Base-by-base conservation (phyloP, 2,113 vertebrate species). In the Chaetops frenatus region DNA sequence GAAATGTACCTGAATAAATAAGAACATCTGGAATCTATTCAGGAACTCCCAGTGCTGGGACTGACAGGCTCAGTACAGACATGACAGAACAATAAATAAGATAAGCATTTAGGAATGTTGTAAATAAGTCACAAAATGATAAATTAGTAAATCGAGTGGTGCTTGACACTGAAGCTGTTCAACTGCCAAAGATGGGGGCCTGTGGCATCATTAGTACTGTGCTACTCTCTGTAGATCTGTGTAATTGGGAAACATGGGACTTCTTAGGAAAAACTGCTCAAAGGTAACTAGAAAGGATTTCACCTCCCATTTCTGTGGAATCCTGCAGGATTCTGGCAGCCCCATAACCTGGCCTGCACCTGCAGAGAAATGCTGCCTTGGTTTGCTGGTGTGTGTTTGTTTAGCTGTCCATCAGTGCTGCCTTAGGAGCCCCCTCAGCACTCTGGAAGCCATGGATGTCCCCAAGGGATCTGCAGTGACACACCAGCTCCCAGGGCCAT, bases 1-100 rank as follows among this genome's bases (percentile, higher is more conserved):
- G 31, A 51, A 51, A 47, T 2, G 57, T 94, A 95, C 94, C 96
- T 93, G 92, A 67, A 29, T 71, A 94, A 81, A 93, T 71, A 88
- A 53, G 38, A 64, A 61, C 86, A 90, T 90, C 91, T 82, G 91
- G 91, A 90, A 72, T 51, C 70, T 20, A 25, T 87, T 92, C 44
- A 81, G 81, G 81, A 87, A 45, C 51, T 90, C 60, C 60, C 73
- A 62, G 73, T 0, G 0, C 65, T 84, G 88, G 56, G 81, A 65
- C 31, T n/a, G 48, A 54, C 66, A n/a, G 69, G 60, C 57, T 89
- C 47, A 25, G 60, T 5, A 27, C 78, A 92, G 90, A 64, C 65
- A 85, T 73, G 81, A 81, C 60, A 62, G 72, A 58, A 60, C 45
- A 78, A 81, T 78, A 88, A 94, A 45, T n/a, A 77, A 67, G 80